Evolutionary conservation across 2,113 vertebrate species (phyloP), one percentile per base, ranked within the genome.

Genomic region (Climacteris rufus): DNA sequence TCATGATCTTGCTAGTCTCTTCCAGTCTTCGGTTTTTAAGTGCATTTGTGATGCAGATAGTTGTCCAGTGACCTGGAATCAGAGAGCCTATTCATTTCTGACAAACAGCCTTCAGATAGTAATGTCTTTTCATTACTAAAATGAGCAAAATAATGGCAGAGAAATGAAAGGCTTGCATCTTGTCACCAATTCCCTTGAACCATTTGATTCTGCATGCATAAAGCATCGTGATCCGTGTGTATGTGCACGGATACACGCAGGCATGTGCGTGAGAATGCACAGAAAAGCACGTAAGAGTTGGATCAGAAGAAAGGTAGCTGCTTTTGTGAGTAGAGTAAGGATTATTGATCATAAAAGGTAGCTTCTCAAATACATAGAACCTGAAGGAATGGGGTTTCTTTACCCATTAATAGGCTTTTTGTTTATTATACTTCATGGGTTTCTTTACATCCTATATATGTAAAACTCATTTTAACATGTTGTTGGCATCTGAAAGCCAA

Each of bases 21-120:
- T 96, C 72, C 50, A 88, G 47, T 81, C 80, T 86, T 63, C 5
- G 1, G 47, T 90, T 91, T 89, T 52, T 87, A 54, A 89, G 90
- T 5, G 0, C 47, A 23, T 93, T 94, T 94, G 66, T 96, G 52
- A 76, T 92, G 69, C 69, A 83, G 88, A 92, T 60, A 90, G 76
- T 60, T 96, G 88, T 79, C 90, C 83, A 72, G 44, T 95, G 92
- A 82, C 95, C 88, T 94, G 95, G 91, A 93, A 82, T 74, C 69
- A 91, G 93, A 53, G 37, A 90, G 83, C 61, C 90, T 87, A 92
- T 96, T 96, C 64, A 95, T 77, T 93, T 91, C 93, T 93, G 87
- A 96, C 93, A 94, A 96, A 88, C 71, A 93, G 93, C 80, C 76
- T 90, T 92, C 93, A 95, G 83, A 95, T 71, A 88, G 69, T 54